Evolutionary conservation across 2,797 vertebrate species (phyloP).

Genomic region (Alca torda): DNA sequence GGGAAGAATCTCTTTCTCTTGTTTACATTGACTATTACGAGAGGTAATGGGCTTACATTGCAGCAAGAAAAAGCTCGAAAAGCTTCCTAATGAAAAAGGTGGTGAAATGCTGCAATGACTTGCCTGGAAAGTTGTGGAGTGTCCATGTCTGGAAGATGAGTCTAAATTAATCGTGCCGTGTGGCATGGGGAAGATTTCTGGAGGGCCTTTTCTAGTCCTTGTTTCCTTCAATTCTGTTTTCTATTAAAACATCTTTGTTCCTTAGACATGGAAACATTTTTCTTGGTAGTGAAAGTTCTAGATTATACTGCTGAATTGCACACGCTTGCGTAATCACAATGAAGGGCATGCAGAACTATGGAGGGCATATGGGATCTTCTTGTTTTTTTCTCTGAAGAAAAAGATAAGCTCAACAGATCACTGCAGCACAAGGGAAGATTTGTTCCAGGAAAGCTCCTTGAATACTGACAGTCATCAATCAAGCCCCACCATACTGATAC

Average conservation of each 20-base stretch:
- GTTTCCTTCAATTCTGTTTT: background rate
- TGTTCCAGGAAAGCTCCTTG: background rate
- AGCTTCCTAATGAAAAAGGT: background rate
- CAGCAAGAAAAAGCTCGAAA: background rate
- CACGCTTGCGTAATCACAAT: background rate
- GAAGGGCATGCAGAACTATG: background rate
- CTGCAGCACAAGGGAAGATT: background rate
- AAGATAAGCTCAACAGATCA: background rate
- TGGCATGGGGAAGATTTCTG: background rate
- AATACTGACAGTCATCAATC: background rate
- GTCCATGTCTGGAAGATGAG: background rate
- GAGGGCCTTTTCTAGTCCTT: background rate
- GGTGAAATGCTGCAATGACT: background rate
- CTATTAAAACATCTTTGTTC: background rate
- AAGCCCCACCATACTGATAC: background rate
- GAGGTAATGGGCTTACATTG: background rate
- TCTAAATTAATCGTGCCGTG: background rate
- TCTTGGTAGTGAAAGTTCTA: background rate
- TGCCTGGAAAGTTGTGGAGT: background rate
- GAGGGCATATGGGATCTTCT: background rate
- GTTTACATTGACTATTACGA: background rate
- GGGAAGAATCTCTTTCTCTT: background rate
- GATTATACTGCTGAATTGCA: background rate
- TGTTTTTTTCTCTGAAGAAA: background rate
- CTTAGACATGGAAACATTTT: background rate